Percentiles rank a stretch among this genome's conserved stretches.
phyloP scores from a whole-genome alignment of 2,113 vertebrate genomes.

The Trochalopteron elliotii region DNA sequence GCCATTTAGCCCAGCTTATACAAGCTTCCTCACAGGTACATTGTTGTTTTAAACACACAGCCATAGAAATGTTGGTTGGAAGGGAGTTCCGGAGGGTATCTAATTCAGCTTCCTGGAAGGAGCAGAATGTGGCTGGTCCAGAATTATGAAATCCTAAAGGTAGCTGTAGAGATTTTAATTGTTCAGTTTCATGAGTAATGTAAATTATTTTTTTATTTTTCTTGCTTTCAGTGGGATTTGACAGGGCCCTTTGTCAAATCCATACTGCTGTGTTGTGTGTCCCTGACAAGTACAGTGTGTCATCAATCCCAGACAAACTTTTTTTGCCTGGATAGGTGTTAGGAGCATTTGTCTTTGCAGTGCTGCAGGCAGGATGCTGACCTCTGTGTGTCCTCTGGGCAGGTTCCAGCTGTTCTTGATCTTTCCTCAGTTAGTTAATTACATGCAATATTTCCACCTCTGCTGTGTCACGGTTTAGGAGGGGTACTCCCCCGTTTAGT shows the following conservation, averaged over 20 bases:
- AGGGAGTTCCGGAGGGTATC: background rate
- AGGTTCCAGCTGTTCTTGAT: background rate
- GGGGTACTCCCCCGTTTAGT: background rate
- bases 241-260: background rate
- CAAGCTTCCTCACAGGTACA: background rate
- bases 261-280: rapidly evolving
- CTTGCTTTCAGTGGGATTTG: background rate
- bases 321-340: background rate
- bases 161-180: background rate
- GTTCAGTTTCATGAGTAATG: background rate
- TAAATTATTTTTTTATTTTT: background rate
- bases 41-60: background rate
- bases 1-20: background rate
- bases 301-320: background rate
- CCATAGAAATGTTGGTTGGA: background rate
- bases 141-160: background rate
- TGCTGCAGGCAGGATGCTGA: background rate
- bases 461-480: background rate
- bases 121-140: background rate
- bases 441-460: background rate
- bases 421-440: background rate
- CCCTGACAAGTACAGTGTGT: background rate
- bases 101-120: background rate
- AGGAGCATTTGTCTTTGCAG: background rate
- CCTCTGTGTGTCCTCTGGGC: background rate